Percentiles rank a stretch among this genome's conserved stretches.
Conservation (phyloP, 2,888 invertebrate genomes). For the Trissonchulus sp. region DNA sequence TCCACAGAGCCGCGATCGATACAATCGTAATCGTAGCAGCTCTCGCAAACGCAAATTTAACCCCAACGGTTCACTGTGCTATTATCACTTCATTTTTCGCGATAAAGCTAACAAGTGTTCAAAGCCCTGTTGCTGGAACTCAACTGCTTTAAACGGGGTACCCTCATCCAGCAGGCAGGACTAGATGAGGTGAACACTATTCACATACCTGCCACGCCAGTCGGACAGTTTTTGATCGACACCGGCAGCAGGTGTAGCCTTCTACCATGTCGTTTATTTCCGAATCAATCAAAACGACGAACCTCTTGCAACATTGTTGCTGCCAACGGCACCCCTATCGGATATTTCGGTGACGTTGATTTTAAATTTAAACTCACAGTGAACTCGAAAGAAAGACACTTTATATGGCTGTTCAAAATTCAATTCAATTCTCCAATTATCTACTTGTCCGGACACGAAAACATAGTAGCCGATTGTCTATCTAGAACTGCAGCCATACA, state of each 20-base stretch:
- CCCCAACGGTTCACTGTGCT: neutral
- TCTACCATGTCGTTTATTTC: too few relatives aligned
- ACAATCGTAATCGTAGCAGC: too few relatives aligned
- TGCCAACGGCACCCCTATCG: too few relatives aligned
- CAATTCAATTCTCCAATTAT: neutral
- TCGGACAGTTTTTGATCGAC: neutral
- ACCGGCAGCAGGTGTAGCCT: neutral
- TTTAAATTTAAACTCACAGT: too few relatives aligned
- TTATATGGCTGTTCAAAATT: too few relatives aligned
- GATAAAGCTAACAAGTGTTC: neutral
- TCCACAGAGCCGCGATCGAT: neutral
- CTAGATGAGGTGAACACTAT: neutral
- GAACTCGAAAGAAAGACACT: too few relatives aligned
- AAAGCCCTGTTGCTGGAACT: neutral
- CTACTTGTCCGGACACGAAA: neutral
- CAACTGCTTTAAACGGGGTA: neutral
- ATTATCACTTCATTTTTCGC: neutral
- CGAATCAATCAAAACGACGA: too few relatives aligned
- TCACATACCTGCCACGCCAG: neutral
- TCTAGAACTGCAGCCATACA: neutral
- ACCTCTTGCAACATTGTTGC: too few relatives aligned
- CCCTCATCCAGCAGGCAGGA: neutral
- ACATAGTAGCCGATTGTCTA: neutral
- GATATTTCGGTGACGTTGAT: too few relatives aligned
- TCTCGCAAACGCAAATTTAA: neutral